These are phyloP conservation scores for Corythornis leucogaster DNA, from an alignment of 2,797 vertebrate genomes.

Conservation along the genomic window DNA sequence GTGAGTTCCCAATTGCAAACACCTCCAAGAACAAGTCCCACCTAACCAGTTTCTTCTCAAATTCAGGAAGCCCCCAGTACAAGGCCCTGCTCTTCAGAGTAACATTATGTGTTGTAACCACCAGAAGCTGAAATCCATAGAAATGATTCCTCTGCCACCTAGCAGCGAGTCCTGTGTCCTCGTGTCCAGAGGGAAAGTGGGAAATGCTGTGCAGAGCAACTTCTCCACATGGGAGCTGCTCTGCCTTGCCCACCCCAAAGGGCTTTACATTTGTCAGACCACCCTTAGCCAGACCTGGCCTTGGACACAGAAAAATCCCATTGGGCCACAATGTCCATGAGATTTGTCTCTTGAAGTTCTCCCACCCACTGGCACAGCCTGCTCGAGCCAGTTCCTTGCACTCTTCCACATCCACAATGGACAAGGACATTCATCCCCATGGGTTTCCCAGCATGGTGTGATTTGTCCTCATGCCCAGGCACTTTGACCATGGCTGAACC, in stretches of 20 bases:
- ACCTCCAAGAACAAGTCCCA: not conserved
- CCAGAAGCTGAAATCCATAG: not conserved
- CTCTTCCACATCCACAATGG: not conserved
- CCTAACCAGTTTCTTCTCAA: not conserved
- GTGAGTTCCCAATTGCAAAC: not conserved
- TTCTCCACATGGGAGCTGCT: not conserved
- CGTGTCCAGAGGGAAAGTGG: not conserved
- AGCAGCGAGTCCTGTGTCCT: not conserved
- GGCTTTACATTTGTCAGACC: not conserved
- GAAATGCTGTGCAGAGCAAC: not conserved
- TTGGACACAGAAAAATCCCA: fast-evolving
- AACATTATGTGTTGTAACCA: not conserved
- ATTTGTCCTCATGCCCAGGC: not conserved
- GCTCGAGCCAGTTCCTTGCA: not conserved
- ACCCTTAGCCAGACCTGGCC: not conserved
- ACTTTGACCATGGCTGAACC: not conserved
- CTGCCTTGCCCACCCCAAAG: not conserved
- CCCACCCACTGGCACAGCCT: not conserved
- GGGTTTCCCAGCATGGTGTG: not conserved
- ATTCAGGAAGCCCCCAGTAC: not conserved
- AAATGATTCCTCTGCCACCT: not conserved
- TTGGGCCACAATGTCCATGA: not conserved
- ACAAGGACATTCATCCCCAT: not conserved
- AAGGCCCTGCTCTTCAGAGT: not conserved
- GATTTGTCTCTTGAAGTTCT: not conserved